phyloP scores from a whole-genome alignment of 2,797 vertebrate genomes.

The Anguilla anguilla region DNA sequence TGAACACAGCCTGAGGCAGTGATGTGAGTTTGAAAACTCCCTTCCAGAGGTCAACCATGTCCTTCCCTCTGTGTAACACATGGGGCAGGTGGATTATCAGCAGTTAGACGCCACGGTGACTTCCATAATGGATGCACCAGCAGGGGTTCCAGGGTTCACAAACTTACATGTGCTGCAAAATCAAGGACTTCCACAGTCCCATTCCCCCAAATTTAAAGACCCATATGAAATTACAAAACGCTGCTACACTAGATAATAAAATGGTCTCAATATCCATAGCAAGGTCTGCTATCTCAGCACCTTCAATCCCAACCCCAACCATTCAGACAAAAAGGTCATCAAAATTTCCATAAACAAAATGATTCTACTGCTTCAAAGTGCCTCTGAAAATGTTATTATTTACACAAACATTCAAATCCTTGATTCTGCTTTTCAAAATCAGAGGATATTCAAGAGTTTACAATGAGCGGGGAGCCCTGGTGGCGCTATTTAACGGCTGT shows the following conservation, averaged over 20 bases:
- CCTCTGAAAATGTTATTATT: constrained; percentile 40
- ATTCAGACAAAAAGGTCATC: background rate
- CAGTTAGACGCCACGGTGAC: constrained; percentile 19
- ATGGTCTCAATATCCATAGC: background rate
- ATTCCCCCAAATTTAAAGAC: background rate
- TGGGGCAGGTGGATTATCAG: constrained; percentile 42
- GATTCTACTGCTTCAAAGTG: background rate
- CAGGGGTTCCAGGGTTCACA: background rate
- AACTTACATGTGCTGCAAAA: background rate
- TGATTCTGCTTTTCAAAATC: background rate
- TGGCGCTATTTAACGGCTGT: background rate
- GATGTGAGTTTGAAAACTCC: background rate
- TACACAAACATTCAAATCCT: background rate
- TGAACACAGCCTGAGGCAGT: constrained; percentile 11
- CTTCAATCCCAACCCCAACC: background rate
- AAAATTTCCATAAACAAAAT: constrained; percentile 31
- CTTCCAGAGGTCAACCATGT: constrained; percentile 23
- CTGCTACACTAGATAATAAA: background rate
- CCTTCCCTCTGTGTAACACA: constrained; percentile 32
- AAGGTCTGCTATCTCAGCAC: background rate
- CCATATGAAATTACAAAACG: background rate
- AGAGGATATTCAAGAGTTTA: background rate
- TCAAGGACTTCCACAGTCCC: background rate
- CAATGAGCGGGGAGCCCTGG: background rate
- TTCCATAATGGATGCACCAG: background rate